These are phyloP conservation scores for Zoanthus gigantus DNA, from an alignment of 92 coral and sea anemone genomes.

Conservation along the genomic window DNA sequence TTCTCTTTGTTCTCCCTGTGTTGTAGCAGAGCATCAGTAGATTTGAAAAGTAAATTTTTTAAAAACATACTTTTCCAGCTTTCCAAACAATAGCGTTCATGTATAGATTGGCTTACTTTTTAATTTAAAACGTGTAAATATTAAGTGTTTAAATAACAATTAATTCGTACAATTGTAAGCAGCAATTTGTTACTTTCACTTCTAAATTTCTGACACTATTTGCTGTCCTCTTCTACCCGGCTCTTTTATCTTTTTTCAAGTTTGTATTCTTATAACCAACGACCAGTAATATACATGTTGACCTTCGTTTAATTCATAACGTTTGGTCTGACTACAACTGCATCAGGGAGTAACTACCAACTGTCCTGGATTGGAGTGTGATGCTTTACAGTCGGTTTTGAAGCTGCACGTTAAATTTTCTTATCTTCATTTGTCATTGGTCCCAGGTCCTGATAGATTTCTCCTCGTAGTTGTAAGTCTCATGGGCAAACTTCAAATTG, in stretches of 20 bases:
- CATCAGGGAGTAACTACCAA: background rate
- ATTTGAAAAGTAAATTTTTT: background rate
- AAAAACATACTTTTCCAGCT: background rate
- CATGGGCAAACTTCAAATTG: background rate
- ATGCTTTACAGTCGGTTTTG: background rate
- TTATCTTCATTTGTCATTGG: background rate
- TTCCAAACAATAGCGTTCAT: background rate
- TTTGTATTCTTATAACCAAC: too few relatives aligned
- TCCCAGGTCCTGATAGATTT: background rate
- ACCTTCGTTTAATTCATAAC: background rate
- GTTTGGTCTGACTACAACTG: background rate
- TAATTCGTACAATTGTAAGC: too few relatives aligned
- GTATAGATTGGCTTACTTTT: too few relatives aligned
- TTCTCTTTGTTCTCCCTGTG: background rate
- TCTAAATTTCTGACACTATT: too few relatives aligned
- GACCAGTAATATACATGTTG: too few relatives aligned
- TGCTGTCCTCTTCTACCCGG: too few relatives aligned
- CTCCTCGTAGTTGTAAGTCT: background rate
- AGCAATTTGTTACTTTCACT: too few relatives aligned
- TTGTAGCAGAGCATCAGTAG: background rate
- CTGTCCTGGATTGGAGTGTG: background rate
- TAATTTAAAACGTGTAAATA: too few relatives aligned
- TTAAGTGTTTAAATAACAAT: too few relatives aligned
- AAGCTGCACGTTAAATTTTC: background rate
- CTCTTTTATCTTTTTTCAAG: too few relatives aligned